phyloP scores from a whole-genome alignment of 2,888 invertebrate species.

The Drosophila acutilabella region DNA sequence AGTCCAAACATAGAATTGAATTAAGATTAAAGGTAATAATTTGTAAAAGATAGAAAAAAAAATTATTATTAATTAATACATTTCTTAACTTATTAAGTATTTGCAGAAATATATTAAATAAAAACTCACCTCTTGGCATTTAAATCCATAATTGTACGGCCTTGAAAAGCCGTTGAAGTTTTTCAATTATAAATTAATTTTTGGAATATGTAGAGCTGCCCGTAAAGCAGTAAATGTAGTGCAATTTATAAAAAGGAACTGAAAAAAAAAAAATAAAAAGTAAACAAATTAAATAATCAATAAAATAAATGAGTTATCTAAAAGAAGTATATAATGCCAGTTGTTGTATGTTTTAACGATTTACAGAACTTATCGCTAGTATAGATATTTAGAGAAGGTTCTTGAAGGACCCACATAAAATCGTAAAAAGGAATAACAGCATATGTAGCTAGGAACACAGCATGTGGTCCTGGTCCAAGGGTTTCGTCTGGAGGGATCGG shows the following conservation, averaged over 20 bases:
- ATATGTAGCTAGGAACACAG: conserved; percentile 52
- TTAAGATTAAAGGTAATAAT: no score
- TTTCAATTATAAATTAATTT: conserved; percentile 15
- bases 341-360: conserved; percentile 35
- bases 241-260: conserved; percentile 42
- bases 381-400: conserved; percentile 7
- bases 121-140: conserved; percentile 74
- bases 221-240: conserved; percentile 31
- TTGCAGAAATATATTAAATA: not conserved
- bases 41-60: not conserved
- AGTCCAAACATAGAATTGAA: no score
- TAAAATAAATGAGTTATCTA: not conserved
- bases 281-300: conserved; percentile 5
- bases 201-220: conserved; percentile 28
- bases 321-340: not conserved
- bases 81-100: not conserved
- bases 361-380: conserved; percentile 38
- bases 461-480: conserved; percentile 60
- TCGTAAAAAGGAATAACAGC: conserved; percentile 25
- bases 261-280: conserved; percentile 34
- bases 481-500: conserved; percentile 16
- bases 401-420: conserved; percentile 44
- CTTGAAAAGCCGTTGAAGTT: conserved; percentile 61
- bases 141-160: conserved; percentile 82
- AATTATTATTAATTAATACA: not conserved